Conservation (phyloP, 2,113 vertebrate species). For the Neomonachus schauinslandi region DNA sequence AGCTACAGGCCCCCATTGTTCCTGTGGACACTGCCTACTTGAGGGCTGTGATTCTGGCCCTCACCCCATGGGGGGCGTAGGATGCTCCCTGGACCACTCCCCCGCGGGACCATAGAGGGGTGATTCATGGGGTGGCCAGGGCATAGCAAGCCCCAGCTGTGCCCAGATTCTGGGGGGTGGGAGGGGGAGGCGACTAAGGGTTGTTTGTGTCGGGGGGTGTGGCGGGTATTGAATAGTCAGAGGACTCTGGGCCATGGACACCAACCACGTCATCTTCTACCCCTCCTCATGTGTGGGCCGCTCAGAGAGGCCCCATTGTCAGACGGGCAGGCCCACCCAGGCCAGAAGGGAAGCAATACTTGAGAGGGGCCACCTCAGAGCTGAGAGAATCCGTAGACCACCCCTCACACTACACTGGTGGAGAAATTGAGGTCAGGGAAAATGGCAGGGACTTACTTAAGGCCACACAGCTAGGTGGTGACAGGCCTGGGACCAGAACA, state of each 20-base stretch:
- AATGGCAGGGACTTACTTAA: background rate
- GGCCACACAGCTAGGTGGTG: background rate
- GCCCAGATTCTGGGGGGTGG: constrained; percentile 82
- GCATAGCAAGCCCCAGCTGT: constrained; percentile 91
- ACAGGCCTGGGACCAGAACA: background rate
- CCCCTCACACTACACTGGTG: background rate
- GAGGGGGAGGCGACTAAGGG: constrained; percentile 84
- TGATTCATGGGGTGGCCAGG: constrained; percentile 92
- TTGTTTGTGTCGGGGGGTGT: constrained; percentile 83
- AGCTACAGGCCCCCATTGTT: constrained; percentile 91
- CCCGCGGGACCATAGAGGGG: constrained; percentile 90
- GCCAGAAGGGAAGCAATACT: constrained; percentile 30
- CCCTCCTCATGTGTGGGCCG: constrained; percentile 74
- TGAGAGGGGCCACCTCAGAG: background rate
- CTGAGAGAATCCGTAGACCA: background rate
- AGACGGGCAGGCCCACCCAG: constrained; percentile 71
- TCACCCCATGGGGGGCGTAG: constrained; percentile 86
- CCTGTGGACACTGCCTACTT: constrained; percentile 79
- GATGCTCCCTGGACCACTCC: constrained; percentile 91
- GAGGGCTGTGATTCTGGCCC: constrained; percentile 84
- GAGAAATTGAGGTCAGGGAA: background rate
- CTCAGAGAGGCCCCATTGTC: constrained; percentile 83
- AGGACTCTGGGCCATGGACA: constrained; percentile 68
- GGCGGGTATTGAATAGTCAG: constrained; percentile 65
- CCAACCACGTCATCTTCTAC: constrained; percentile 78